A percentile compares a stretch with the other conserved stretches of the same genome.
These are phyloP conservation scores for Brienomyrus brachyistius DNA, from an alignment of 2,113 vertebrate genomes.

Conservation along the genomic window DNA sequence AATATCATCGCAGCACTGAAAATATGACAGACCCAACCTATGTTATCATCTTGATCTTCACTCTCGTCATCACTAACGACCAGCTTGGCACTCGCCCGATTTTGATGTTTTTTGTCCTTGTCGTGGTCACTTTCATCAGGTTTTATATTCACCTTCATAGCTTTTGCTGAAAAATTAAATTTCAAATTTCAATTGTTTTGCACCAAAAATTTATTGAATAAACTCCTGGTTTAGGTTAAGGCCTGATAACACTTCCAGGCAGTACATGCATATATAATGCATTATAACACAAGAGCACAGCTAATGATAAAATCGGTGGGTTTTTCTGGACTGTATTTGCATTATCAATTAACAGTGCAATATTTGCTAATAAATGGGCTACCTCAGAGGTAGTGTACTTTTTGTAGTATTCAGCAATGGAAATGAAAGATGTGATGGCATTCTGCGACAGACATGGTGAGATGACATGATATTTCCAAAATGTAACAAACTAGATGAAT, in stretches of 20 bases:
- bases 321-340: neutral
- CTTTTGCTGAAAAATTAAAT: conserved; percentile 65
- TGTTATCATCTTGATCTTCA: conserved; percentile 74
- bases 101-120: conserved; percentile 75
- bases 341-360: neutral
- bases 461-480: neutral
- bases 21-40: neutral
- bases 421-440: neutral
- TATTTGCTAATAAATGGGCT: neutral
- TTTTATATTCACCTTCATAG: conserved; percentile 78
- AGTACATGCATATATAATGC: neutral
- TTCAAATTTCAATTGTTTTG: conserved; percentile 11
- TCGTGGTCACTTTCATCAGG: conserved; percentile 70
- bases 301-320: neutral
- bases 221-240: neutral
- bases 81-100: conserved; percentile 73
- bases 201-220: neutral
- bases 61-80: conserved; percentile 85
- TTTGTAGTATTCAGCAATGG: neutral
- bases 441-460: neutral
- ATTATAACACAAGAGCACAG: neutral
- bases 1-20: neutral
- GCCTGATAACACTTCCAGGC: neutral
- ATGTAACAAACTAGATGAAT: neutral
- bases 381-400: neutral